phyloP scores from a whole-genome alignment of 2,797 vertebrate species.

The Ibycter americanus region DNA sequence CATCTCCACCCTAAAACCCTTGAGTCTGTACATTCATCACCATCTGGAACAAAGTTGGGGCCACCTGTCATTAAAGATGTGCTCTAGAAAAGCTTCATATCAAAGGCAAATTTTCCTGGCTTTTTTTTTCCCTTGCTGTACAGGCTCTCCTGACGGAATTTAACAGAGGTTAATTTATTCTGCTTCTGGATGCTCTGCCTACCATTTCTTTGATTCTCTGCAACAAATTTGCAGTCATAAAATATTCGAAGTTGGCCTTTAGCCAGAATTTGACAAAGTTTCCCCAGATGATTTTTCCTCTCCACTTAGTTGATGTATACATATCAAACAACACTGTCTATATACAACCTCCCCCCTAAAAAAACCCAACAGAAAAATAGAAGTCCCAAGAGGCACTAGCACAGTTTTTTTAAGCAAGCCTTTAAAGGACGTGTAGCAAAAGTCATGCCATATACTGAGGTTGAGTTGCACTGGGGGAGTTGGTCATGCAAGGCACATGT shows the following conservation, averaged over 20 bases:
- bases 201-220: neutral
- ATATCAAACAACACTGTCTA: neutral
- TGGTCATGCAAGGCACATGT: neutral
- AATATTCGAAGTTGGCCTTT: neutral
- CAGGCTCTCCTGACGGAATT: neutral
- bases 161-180: neutral
- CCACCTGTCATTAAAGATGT: neutral
- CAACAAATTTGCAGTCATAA: neutral
- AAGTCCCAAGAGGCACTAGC: neutral
- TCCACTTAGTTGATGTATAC: neutral
- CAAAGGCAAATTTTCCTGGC: neutral
- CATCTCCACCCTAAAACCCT: neutral
- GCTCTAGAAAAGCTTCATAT: neutral
- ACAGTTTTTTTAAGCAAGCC: neutral
- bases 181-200: constrained; percentile 1
- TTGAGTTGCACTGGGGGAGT: neutral
- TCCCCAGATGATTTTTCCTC: neutral
- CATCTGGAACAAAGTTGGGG: neutral
- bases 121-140: neutral
- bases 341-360: neutral
- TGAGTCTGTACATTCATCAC: neutral
- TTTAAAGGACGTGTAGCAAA: neutral
- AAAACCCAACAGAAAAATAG: neutral
- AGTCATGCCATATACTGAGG: neutral
- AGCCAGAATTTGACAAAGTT: neutral